phyloP scores from a whole-genome alignment of 2,113 vertebrate genomes.

The Felis chaus region DNA sequence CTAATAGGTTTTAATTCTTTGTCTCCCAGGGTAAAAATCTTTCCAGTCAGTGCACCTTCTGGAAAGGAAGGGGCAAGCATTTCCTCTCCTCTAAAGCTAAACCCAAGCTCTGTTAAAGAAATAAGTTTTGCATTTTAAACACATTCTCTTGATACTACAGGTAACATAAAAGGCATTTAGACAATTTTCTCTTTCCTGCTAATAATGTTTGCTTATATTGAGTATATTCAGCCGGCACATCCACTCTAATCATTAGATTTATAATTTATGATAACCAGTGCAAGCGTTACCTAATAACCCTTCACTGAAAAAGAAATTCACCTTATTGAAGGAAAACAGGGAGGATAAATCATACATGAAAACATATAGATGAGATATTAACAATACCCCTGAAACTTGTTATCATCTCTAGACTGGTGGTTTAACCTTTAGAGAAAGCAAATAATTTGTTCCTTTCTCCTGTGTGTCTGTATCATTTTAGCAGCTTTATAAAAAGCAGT shows the following conservation, averaged over 20 bases:
- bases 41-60: background rate
- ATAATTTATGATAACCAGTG: background rate
- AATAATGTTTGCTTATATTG: background rate
- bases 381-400: background rate
- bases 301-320: slow-evolving; percentile 9
- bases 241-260: background rate
- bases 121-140: background rate
- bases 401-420: background rate
- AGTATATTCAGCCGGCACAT: background rate
- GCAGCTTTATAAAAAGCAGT: background rate
- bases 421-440: slow-evolving; percentile 32
- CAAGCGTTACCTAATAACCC: background rate
- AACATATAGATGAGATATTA: background rate
- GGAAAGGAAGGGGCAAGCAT: background rate
- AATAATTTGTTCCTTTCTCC: background rate
- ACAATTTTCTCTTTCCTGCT: background rate
- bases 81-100: background rate
- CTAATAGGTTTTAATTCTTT: background rate
- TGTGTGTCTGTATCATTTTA: slow-evolving; percentile 10
- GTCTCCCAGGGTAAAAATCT: background rate
- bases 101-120: background rate
- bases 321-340: background rate
- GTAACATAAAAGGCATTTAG: background rate
- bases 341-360: background rate
- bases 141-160: background rate